A percentile compares a stretch with the other conserved stretches of the same genome.
These are phyloP conservation scores for Melieria picta DNA, from an alignment of 2,888 invertebrate species.

Conservation along the genomic window DNA sequence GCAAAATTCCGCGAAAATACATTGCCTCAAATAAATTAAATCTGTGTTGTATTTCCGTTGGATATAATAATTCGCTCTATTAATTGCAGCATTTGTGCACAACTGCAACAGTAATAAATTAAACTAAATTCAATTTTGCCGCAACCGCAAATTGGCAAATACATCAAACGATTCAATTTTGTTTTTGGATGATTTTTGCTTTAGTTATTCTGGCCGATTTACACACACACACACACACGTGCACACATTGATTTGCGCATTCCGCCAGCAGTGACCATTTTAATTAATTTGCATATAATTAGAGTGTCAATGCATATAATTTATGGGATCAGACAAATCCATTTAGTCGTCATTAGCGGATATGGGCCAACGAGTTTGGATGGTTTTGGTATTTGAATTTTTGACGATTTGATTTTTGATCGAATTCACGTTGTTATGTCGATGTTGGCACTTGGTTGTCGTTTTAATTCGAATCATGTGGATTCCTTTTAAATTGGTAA, in stretches of 20 bases:
- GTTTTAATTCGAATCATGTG: too few species aligned
- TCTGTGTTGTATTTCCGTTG: too few species aligned
- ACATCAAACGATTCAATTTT: not conserved
- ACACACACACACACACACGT: too few species aligned
- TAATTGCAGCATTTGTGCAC: not conserved
- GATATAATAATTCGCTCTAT: not conserved
- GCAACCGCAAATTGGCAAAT: constrained; percentile 10
- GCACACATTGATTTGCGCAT: too few species aligned
- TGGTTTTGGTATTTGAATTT: too few species aligned
- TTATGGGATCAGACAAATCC: constrained; percentile 4
- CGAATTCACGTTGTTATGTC: too few species aligned
- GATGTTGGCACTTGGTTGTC: too few species aligned
- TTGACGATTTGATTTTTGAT: too few species aligned
- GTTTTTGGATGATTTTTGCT: not conserved
- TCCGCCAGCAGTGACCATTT: not conserved
- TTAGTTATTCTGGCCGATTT: not conserved
- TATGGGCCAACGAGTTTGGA: too few species aligned
- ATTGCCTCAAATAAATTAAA: too few species aligned
- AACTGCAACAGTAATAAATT: not conserved
- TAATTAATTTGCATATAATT: constrained; percentile 17
- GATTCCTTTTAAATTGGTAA: too few species aligned
- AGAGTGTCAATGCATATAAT: not conserved
- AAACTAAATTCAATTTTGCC: constrained; percentile 12
- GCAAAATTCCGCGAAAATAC: too few species aligned
- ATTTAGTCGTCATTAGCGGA: not conserved